Evolutionary conservation across 92 coral and sea anemone genomes (phyloP).

Genomic region (Epizoanthus illoricatus): DNA sequence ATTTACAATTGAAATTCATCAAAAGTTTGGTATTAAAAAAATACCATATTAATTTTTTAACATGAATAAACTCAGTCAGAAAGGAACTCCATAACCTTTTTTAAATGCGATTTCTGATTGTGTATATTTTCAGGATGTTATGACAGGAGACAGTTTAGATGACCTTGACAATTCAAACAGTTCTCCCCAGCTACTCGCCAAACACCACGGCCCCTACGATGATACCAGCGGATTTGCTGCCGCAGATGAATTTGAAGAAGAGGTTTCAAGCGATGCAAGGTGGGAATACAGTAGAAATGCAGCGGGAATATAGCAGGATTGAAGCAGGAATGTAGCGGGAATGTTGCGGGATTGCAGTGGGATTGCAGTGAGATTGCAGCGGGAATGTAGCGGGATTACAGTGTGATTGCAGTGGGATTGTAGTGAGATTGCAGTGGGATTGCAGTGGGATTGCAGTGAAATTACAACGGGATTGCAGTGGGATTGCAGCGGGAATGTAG

Average conservation of each 20-base stretch:
- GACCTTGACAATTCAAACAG: constrained; percentile 19
- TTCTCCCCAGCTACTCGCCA: constrained; percentile 18
- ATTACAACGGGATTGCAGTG: no score
- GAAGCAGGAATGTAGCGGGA: not conserved
- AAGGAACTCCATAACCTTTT: not conserved
- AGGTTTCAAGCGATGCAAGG: constrained; percentile 66
- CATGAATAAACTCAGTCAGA: no score
- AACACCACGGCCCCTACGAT: constrained; percentile 42
- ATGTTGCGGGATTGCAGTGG: no score
- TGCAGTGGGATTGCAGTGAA: no score
- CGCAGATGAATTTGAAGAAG: constrained; percentile 62
- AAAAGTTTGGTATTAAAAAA: no score
- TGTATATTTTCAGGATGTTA: constrained; percentile 14
- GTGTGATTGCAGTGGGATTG: no score
- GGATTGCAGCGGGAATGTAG: no score
- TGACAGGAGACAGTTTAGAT: constrained; percentile 28
- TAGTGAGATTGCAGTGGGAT: no score
- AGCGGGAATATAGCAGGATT: not conserved
- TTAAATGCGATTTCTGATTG: not conserved
- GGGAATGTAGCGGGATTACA: no score
- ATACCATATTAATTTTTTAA: no score
- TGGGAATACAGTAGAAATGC: not conserved
- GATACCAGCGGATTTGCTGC: constrained; percentile 56
- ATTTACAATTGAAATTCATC: no score
- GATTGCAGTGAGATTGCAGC: no score